phyloP scores from a whole-genome alignment of 2,888 invertebrate genomes.

The Thumatha senex region DNA sequence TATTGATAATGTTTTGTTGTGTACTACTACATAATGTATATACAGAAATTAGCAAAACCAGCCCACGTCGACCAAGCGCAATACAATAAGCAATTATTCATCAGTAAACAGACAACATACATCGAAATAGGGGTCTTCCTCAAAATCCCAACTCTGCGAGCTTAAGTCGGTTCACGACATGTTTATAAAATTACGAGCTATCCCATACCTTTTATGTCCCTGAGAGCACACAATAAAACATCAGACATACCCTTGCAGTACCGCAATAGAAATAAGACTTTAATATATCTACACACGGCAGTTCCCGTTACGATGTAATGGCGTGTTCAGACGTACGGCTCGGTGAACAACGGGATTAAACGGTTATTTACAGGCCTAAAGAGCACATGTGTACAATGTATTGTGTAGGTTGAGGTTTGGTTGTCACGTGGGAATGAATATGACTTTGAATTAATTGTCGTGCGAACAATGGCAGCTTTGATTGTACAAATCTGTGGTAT shows the following conservation, averaged over 20 bases:
- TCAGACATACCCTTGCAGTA: background rate
- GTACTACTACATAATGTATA: no score
- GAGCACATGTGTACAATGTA: conserved; percentile 2
- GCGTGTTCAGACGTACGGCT: conserved; percentile 22
- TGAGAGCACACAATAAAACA: conserved; percentile 5
- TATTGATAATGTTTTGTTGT: no score
- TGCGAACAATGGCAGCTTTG: background rate
- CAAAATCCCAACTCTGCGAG: background rate
- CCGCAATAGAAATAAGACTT: conserved; percentile 26
- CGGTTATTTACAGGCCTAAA: conserved; percentile 27
- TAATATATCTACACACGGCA: conserved; percentile 32
- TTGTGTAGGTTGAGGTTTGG: background rate
- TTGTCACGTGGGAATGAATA: background rate
- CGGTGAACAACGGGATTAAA: conserved; percentile 22
- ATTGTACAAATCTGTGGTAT: background rate
- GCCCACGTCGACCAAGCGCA: no score
- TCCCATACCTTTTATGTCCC: conserved; percentile 1
- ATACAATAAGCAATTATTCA: background rate
- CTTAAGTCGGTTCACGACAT: conserved; percentile 2
- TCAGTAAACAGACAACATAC: background rate
- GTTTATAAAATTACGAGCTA: conserved; percentile 6
- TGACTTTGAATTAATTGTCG: background rate
- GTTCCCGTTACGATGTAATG: conserved; percentile 17
- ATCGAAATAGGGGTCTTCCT: background rate
- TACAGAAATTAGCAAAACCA: no score